A percentile compares a stretch with the other conserved stretches of the same genome.
phyloP scores from a whole-genome alignment of 2,888 invertebrate genomes.

The Thymelicus sylvestris region DNA sequence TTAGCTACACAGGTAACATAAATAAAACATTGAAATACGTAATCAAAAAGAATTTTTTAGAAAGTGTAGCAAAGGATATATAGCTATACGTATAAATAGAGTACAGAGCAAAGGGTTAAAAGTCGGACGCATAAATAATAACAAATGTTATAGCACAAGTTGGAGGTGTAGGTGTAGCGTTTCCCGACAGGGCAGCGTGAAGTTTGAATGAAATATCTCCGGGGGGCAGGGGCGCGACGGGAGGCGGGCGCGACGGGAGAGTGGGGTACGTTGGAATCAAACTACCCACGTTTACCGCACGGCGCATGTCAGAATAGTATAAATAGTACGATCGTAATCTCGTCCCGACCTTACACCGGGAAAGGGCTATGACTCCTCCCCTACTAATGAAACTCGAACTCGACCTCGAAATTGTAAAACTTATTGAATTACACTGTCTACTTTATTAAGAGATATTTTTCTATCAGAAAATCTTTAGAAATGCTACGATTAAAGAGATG shows the following conservation, averaged over 20 bases:
- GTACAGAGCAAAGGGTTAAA: constrained; percentile 11
- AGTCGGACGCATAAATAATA: constrained; percentile 21
- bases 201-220: constrained; percentile 37
- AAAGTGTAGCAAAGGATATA: not conserved
- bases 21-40: not conserved
- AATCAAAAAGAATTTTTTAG: constrained; percentile 1
- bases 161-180: constrained; percentile 14
- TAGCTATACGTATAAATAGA: not conserved
- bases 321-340: constrained; percentile 16
- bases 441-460: too few species aligned
- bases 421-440: too few species aligned
- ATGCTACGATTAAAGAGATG: too few species aligned
- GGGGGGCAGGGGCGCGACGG: constrained; percentile 34
- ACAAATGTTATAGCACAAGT: constrained; percentile 7
- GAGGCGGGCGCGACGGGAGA: constrained; percentile 29
- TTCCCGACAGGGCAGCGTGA: constrained; percentile 24
- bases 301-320: constrained; percentile 8
- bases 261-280: constrained; percentile 16
- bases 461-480: too few species aligned
- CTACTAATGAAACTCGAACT: constrained; percentile 24
- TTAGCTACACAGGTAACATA: not conserved
- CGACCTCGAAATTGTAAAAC: not conserved
- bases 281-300: constrained; percentile 18
- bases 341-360: constrained; percentile 24
- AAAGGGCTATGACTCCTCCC: constrained; percentile 16